phyloP scores from a whole-genome alignment of 2,113 vertebrate genomes.

The Danio rerio region GRCz12tu NC_133193.1:14337001-14337500 shows the following conservation, averaged over 20 bases:
- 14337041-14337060: no score
- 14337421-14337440: slow-evolving; percentile 46
- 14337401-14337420: slow-evolving; percentile 25
- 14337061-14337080: no score
- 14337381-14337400: slow-evolving; percentile 16
- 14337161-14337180: no score
- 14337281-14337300: background rate
- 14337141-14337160: no score
- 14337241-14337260: background rate
- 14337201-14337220: no score
- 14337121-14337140: no score
- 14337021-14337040: no score
- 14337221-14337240: background rate
- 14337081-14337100: no score
- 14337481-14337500: slow-evolving; percentile 4
- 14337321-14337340: background rate
- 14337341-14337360: slow-evolving; percentile 38
- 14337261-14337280: background rate
- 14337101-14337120: no score
- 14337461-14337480: slow-evolving; percentile 10
- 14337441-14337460: slow-evolving; percentile 29
- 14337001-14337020: no score
- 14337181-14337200: no score
- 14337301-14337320: background rate
- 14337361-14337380: slow-evolving; percentile 36